Percentiles rank a stretch among this genome's conserved stretches.
phyloP scores from a whole-genome alignment of 2,797 vertebrate genomes.

The Tiaroga cobitis region DNA sequence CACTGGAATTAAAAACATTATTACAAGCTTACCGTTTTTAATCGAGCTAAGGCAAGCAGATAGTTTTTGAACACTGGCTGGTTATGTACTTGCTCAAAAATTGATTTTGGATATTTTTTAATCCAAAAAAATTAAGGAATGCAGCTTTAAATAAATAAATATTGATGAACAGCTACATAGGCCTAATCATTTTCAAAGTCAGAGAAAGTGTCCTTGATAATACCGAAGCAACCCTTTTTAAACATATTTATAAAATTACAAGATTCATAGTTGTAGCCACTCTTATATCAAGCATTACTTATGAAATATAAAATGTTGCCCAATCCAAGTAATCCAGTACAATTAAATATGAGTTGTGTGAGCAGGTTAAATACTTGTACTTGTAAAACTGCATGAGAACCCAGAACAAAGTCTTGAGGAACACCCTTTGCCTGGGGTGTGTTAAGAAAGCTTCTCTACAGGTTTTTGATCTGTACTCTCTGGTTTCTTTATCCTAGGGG shows the following conservation, averaged over 20 bases:
- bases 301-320: slow-evolving; percentile 76
- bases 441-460: slow-evolving; percentile 65
- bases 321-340: slow-evolving; percentile 79
- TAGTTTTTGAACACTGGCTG: too few species aligned
- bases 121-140: too few species aligned
- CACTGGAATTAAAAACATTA: too few species aligned
- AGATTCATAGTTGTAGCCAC: not conserved
- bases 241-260: not conserved
- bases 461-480: slow-evolving; percentile 71
- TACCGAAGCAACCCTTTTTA: not conserved
- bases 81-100: too few species aligned
- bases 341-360: slow-evolving; percentile 69
- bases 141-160: not conserved
- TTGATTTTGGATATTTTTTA: too few species aligned
- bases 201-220: not conserved
- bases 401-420: slow-evolving; percentile 71
- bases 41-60: too few species aligned
- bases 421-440: slow-evolving; percentile 42
- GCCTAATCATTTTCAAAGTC: not conserved
- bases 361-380: slow-evolving; percentile 75
- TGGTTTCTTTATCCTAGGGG: slow-evolving; percentile 47
- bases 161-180: not conserved
- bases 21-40: too few species aligned
- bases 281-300: not conserved
- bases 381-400: slow-evolving; percentile 59